A percentile compares a stretch with the other conserved stretches of the same genome.
These are phyloP conservation scores for Epirrhoe alternata DNA, from an alignment of 2,888 invertebrate genomes.

Conservation along the genomic window DNA sequence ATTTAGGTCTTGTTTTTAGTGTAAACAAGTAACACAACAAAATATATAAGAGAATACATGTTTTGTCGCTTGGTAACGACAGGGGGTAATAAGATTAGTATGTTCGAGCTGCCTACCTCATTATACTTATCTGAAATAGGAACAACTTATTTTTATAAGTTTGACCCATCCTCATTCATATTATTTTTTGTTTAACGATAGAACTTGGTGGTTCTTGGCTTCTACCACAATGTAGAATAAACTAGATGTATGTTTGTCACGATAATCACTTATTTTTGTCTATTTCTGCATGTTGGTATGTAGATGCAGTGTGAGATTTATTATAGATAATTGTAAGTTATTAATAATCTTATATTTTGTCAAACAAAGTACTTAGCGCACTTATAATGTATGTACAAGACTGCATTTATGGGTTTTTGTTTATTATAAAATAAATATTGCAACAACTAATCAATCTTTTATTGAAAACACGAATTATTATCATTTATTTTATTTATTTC, in stretches of 20 bases:
- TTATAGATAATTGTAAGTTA: neutral
- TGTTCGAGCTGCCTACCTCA: neutral
- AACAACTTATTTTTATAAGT: neutral
- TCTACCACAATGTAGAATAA: neutral
- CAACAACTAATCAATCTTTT: conserved; percentile 33
- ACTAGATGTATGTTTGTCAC: neutral
- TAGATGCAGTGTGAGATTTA: neutral
- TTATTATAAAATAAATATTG: conserved; percentile 41
- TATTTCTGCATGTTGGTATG: neutral
- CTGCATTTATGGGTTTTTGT: conserved; percentile 48
- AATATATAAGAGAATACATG: too few relatives aligned
- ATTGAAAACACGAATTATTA: neutral
- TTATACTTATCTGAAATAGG: neutral
- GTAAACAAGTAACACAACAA: too few relatives aligned
- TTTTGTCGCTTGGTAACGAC: too few relatives aligned
- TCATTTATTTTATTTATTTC: too few relatives aligned
- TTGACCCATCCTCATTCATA: too few relatives aligned
- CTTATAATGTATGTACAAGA: conserved; percentile 46
- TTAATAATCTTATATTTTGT: conserved; percentile 6
- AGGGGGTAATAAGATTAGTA: too few relatives aligned
- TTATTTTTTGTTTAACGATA: neutral
- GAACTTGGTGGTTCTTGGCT: neutral
- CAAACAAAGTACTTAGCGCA: conserved; percentile 38
- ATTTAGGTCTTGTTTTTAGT: too few relatives aligned
- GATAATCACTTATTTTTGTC: neutral